These are phyloP conservation scores for Tetranychus urticae DNA, from an alignment of 1,140 invertebrate species.

Conservation along the genomic window DNA sequence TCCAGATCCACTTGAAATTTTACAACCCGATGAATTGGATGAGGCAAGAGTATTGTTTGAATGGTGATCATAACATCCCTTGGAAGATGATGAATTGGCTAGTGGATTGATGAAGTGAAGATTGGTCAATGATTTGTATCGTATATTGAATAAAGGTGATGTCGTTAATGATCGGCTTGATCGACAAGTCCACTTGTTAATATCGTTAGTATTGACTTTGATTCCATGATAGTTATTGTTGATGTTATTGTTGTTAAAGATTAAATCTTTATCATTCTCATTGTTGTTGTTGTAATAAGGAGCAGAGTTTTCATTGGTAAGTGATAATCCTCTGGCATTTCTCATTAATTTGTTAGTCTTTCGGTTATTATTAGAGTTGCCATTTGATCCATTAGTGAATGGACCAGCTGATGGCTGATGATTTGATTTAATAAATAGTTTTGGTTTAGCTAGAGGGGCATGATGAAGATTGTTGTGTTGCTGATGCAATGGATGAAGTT, in stretches of 20 bases:
- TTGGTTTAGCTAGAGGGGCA: not conserved
- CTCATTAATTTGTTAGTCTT: not conserved
- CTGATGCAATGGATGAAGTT: not conserved
- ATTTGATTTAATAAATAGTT: not conserved
- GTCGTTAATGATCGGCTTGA: slow-evolving; percentile 23
- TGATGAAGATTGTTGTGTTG: not conserved
- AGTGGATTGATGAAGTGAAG: slow-evolving; percentile 18
- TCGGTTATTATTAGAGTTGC: no score
- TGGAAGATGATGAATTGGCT: not conserved
- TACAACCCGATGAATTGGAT: slow-evolving; percentile 49
- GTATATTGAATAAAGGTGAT: slow-evolving; percentile 51
- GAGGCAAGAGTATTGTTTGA: slow-evolving; percentile 49
- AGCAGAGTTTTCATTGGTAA: no score
- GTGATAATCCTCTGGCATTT: not conserved
- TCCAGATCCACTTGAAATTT: slow-evolving; percentile 45
- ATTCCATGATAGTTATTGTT: not conserved
- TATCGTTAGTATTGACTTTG: not conserved
- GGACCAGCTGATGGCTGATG: not conserved
- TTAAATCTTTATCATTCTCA: not conserved
- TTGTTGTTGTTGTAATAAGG: not conserved
- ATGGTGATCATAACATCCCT: slow-evolving; percentile 30
- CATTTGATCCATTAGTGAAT: no score
- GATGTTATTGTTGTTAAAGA: no score
- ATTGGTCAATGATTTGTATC: slow-evolving; percentile 55
- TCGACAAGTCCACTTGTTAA: not conserved